These are phyloP conservation scores for Polyommatus iphigenia DNA, from an alignment of 2,888 invertebrate genomes.

Conservation along the genomic window DNA sequence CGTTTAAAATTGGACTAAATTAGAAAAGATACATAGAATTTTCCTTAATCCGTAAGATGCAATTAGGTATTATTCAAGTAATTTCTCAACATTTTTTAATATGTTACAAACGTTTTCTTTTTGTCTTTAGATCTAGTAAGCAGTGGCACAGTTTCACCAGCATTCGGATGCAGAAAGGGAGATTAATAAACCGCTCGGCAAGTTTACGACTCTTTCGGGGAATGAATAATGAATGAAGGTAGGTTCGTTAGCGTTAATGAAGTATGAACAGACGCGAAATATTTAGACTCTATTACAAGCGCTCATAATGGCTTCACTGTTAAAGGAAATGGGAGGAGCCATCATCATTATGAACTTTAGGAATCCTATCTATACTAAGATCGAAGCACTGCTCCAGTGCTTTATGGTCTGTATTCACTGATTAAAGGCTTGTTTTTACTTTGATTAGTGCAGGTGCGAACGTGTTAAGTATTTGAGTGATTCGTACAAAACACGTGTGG, in stretches of 20 bases:
- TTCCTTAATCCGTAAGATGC: no score
- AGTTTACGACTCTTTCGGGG: conserved; percentile 22
- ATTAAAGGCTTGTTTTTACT: no score
- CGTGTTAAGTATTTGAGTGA: no score
- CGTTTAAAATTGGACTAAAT: no score
- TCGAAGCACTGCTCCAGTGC: no score
- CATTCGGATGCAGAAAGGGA: background rate
- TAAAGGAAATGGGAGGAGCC: background rate
- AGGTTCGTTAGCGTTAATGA: conserved; percentile 30
- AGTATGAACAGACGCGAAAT: conserved; percentile 18
- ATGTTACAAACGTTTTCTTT: no score
- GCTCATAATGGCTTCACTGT: background rate
- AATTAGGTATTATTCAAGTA: no score
- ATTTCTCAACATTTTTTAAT: no score
- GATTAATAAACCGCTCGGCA: conserved; percentile 28
- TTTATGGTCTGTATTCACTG: no score
- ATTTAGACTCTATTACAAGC: conserved; percentile 8
- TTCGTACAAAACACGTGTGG: no score
- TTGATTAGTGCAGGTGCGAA: no score
- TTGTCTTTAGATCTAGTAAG: background rate
- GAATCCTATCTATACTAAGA: background rate
- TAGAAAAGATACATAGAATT: no score
- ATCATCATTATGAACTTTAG: background rate
- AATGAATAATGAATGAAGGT: conserved; percentile 24
- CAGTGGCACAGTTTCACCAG: background rate